phyloP scores from a whole-genome alignment of 2,888 invertebrate genomes.

The Acleris laterana region DNA sequence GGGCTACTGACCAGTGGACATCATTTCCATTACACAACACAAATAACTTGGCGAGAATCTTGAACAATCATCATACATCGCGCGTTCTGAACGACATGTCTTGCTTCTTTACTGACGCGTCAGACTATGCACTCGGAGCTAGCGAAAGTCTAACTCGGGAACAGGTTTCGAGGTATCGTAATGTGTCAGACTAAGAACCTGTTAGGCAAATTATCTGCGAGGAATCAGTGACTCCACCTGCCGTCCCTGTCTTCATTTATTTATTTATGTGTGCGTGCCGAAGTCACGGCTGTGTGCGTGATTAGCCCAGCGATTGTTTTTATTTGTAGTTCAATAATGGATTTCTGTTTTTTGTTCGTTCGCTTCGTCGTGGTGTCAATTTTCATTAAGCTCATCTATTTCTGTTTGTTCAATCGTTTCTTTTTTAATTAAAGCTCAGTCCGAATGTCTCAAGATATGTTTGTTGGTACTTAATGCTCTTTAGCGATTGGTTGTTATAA shows the following conservation, averaged over 20 bases:
- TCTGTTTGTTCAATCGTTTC: constrained; percentile 20
- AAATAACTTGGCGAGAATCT: constrained; percentile 20
- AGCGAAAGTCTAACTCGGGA: constrained; percentile 35
- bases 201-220: constrained; percentile 80
- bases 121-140: constrained; percentile 43
- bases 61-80: constrained; percentile 34
- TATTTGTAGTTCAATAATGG: constrained; percentile 33
- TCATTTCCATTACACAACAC: constrained; percentile 46
- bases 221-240: constrained; percentile 78
- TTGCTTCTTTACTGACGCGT: neutral
- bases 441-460: neutral
- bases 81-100: neutral
- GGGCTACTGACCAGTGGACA: constrained; percentile 61
- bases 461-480: neutral
- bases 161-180: constrained; percentile 44
- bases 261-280: constrained; percentile 48
- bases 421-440: constrained; percentile 17
- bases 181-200: constrained; percentile 72
- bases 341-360: constrained; percentile 22
- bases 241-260: constrained; percentile 60
- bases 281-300: constrained; percentile 44
- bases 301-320: constrained; percentile 44
- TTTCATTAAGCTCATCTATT: constrained; percentile 33
- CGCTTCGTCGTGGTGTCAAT: constrained; percentile 24
- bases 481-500: neutral